Evolutionary conservation across 92 coral and sea anemone species (phyloP), one percentile per base, ranked within the genome.

Genomic region (Actinostola sp.): DNA sequence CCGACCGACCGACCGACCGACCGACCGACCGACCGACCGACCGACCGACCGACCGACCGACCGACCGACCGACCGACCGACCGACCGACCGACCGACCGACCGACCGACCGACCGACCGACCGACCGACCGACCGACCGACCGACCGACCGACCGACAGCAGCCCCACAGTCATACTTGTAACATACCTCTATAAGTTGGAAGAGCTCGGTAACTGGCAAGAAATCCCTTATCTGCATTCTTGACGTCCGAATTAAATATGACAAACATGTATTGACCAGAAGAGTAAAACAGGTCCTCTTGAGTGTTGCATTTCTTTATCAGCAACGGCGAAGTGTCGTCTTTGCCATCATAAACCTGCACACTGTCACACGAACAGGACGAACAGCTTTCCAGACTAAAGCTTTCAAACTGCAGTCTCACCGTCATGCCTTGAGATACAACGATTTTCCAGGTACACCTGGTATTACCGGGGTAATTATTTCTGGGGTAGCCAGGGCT

Each of bases 361-460:
- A 57, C 38, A 26, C 8, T 2, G 33, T 57, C 63, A 57, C 63
- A 57, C 16, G 63, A 57, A 31, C 63, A 57, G 32, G 17, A 19
- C 5, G 17, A 12, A 24, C 63, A 57, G 33, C 38, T 31, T 26
- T 25, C 8, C 8, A 57, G 32, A 57, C 25, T 24, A 30, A 57
- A 25, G 17, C 4, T 4, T 11, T 31, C 38, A 17, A 57, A 57
- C 17, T 25, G 5, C 13, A 57, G 8, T 25, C 33, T 31, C 4
- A 57, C 63, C 17, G 63, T 57, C 63, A 19, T 57, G 63, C 63
- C 63, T 12, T 14, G 3, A 9, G 63, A 30, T 13, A 31, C 63
- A 2, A 19, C 33, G 12, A 57, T 57, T 26, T 31, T 25, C 63
- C 63, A 57, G 38, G 38, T 31, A 57, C 63, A 57, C 33, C 17